These are phyloP conservation scores for Lithodes maja DNA, from an alignment of 2,888 invertebrate species.

Conservation along the genomic window DNA sequence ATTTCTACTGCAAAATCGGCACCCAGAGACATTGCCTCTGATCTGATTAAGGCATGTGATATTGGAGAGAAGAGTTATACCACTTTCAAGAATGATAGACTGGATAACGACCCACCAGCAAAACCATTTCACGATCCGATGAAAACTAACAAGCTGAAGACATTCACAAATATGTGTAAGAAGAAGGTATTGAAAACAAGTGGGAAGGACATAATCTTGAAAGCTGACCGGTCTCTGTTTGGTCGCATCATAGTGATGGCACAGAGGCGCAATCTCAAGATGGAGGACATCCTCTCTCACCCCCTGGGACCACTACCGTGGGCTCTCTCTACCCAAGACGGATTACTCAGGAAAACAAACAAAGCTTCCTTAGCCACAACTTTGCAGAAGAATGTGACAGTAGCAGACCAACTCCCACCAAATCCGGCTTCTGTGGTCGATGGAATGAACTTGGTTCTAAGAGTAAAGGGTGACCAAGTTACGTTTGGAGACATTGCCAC, in stretches of 20 bases:
- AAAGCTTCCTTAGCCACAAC: slow-evolving; percentile 20
- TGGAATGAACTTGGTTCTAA: background rate
- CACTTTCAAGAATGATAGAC: slow-evolving; percentile 13
- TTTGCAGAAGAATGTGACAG: slow-evolving; percentile 19
- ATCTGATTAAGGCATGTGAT: background rate
- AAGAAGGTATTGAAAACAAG: background rate
- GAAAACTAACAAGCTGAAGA: background rate
- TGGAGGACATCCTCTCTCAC: background rate
- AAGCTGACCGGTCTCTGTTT: slow-evolving; percentile 23
- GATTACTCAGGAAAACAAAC: slow-evolving; percentile 26
- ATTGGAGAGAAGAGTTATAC: slow-evolving; percentile 5
- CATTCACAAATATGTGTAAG: background rate
- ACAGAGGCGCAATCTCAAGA: slow-evolving; percentile 21
- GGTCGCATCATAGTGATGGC: slow-evolving; percentile 32
- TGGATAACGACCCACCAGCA: background rate
- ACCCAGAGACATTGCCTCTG: slow-evolving; percentile 14
- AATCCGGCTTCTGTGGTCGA: slow-evolving; percentile 17
- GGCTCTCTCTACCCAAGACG: background rate
- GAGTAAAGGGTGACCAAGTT: slow-evolving; percentile 12
- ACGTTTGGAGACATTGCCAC: background rate
- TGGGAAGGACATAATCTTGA: slow-evolving; percentile 2
- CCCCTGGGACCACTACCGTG: slow-evolving; percentile 13
- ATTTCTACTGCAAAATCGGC: slow-evolving; percentile 21
- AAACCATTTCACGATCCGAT: slow-evolving; percentile 15
- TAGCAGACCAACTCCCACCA: slow-evolving; percentile 22